phyloP scores from a whole-genome alignment of 1,140 invertebrate species.

The Chironomus striatipennis region DNA sequence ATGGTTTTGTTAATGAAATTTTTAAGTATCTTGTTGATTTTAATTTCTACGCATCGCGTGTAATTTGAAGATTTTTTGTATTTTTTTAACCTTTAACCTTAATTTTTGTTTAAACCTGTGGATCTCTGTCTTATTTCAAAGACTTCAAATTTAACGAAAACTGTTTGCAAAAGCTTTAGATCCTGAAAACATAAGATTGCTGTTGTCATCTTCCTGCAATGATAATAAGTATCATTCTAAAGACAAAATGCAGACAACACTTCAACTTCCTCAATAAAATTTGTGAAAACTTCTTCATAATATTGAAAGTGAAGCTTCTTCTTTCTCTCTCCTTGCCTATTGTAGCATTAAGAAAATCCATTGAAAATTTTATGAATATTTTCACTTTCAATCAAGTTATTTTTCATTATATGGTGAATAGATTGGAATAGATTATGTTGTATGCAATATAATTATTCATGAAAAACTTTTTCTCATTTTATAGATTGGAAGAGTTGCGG shows the following conservation, averaged over 20 bases:
- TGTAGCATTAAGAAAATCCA: neutral
- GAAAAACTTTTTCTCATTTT: slow-evolving; percentile 32
- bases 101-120: too few species aligned
- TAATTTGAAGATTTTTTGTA: too few species aligned
- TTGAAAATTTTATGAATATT: slow-evolving; percentile 1
- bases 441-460: neutral
- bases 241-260: neutral
- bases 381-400: slow-evolving; percentile 19
- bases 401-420: neutral
- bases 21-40: too few species aligned
- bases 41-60: too few species aligned
- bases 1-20: too few species aligned
- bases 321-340: neutral
- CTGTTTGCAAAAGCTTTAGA: too few species aligned
- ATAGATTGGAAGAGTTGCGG: slow-evolving; percentile 58
- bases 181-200: too few species aligned
- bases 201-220: too few species aligned
- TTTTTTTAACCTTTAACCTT: neutral
- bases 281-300: neutral
- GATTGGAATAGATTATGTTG: neutral
- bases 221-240: too few species aligned
- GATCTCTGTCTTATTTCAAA: too few species aligned
- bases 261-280: neutral
- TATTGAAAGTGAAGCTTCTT: slow-evolving; percentile 17
- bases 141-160: too few species aligned